A percentile compares a stretch with the other conserved stretches of the same genome.
Conservation (phyloP, 1,140 invertebrate genomes). For the Trypoxylus dichotomus region DNA sequence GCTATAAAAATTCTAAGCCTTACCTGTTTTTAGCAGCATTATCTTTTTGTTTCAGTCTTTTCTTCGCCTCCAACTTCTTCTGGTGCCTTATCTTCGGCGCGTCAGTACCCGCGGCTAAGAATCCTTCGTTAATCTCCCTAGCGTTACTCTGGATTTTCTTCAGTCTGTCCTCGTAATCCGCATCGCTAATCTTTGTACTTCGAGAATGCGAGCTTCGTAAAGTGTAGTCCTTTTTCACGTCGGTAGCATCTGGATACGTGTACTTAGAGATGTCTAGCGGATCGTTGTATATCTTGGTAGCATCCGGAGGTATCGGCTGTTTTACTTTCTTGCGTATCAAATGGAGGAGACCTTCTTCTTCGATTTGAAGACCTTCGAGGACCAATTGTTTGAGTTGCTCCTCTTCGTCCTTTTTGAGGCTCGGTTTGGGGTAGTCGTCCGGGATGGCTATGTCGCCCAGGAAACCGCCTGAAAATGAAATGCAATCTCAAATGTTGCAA, state of each 20-base stretch:
- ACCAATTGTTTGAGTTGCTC: slow-evolving; percentile 79
- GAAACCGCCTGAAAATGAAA: slow-evolving; percentile 66
- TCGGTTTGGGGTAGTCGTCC: slow-evolving; percentile 61
- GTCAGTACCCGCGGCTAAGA: neutral
- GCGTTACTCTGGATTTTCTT: slow-evolving; percentile 59
- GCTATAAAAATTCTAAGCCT: neutral
- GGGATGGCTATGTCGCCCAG: slow-evolving; percentile 80
- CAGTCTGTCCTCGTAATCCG: slow-evolving; percentile 52
- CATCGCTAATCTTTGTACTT: slow-evolving; percentile 42
- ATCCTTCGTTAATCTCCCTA: slow-evolving; percentile 50
- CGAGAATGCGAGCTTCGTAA: slow-evolving; percentile 34
- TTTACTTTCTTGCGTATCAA: slow-evolving; percentile 68
- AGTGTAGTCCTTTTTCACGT: slow-evolving; percentile 5
- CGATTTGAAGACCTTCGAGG: slow-evolving; percentile 76
- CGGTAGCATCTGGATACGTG: neutral
- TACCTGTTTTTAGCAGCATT: neutral
- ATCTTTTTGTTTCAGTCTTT: slow-evolving; percentile 50
- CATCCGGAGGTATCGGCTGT: slow-evolving; percentile 52
- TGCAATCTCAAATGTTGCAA: no score
- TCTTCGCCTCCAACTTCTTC: slow-evolving; percentile 55
- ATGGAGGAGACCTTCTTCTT: slow-evolving; percentile 77
- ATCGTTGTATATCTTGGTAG: slow-evolving; percentile 58
- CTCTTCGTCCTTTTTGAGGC: slow-evolving; percentile 61
- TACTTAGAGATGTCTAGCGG: slow-evolving; percentile 45
- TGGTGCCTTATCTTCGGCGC: slow-evolving; percentile 10